Evolutionary conservation across 2,888 invertebrate species (phyloP), one percentile per base, ranked within the genome.

Genomic region (Danaus chrysippus): DNA sequence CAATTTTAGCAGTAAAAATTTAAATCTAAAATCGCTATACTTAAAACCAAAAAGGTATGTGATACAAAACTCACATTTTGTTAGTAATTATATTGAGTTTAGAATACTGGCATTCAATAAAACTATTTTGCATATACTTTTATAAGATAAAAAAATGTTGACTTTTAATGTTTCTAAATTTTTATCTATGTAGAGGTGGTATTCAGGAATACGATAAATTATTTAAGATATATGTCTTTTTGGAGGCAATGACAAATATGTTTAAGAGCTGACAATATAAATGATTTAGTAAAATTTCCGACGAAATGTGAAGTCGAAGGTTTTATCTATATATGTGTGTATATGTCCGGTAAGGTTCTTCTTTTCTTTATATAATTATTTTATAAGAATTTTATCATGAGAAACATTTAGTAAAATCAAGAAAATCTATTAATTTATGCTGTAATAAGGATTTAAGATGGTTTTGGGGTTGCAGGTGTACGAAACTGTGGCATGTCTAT

Each of bases 331-430:
- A 49, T 66, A 59, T 57, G 53, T 34, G 23, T 61, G 54, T 68
- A 58, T 54, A 59, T 71, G 71, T 66, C 71, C 70, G 76, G 70
- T 76, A 54, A 64, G 69, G 13, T 46, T 43, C n/a, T 43, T n/a
- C n/a, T 43, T 46, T 46, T 15, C 3, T 15, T 15, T 46, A 15
- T 46, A n/a, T 6, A 12, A 46, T 11, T 15, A 15, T 6, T 46
- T 46, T n/a, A n/a, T 17, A 49, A 49, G 8, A 3, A 46, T 46
- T 46, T 46, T 13, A 34, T 34, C 3, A 1, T 34, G 23, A 3
- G 23, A 34, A 34, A 34, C 23, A 34, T 34, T 34, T 34, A 34
- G 23, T 1, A 34, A 34, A 34, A 34, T 34, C 6, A 34, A 34
- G 23, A 8, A 34, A 6, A 3, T 34, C 0, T 34, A 5, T 34